Evolutionary conservation across 2,797 vertebrate genomes (phyloP), one percentile per base, ranked within the genome.

Genomic region (Gadopsis bispinosus): DNA sequence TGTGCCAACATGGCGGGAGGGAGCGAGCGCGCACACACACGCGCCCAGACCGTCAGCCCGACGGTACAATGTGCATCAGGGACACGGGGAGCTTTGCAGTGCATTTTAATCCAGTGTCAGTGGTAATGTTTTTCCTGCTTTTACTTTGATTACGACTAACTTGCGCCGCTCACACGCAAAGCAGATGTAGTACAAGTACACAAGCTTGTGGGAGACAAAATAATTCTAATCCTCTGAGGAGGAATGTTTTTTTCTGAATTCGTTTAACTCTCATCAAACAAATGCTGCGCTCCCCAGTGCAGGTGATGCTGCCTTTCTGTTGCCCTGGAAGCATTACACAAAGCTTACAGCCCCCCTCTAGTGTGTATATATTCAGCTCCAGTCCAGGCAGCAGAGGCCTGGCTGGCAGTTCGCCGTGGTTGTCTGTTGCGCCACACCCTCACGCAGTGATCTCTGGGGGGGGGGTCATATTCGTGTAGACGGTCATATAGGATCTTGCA

Each of bases 151-250:
- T 64, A 39, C 60, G 54, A 82, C 64, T 63, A 53, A 62, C 69
- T 50, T 20, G 26, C 5, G n/a, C 4, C 1, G 41, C 37, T 47
- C 22, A 5, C 11, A 58, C 11, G 4, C 62, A 48, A 64, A 66
- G 22, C 63, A 71, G 59, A 59, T 47, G 50, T 65, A 63, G 66
- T 37, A n/a, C 26, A 26, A 26, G 59, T 31, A 76, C 65, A 69
- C 12, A 13, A 81, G 75, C 69, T 67, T 54, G n/a, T 61, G 65
- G 47, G 62, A 83, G 73, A 69, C 59, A 64, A 84, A 85, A 71
- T 48, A 47, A 16, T 65, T 70, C 29, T 72, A 85, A 87, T 84
- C 81, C 83, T 84, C 62, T 59, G 61, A 84, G 68, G 74, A 56
- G 51, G 16, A 60, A 20, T 45, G 9, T 68, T 41, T 63, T 55